Conservation (phyloP, 2,888 invertebrate genomes). For the Pseudolycoriella hygida region DNA sequence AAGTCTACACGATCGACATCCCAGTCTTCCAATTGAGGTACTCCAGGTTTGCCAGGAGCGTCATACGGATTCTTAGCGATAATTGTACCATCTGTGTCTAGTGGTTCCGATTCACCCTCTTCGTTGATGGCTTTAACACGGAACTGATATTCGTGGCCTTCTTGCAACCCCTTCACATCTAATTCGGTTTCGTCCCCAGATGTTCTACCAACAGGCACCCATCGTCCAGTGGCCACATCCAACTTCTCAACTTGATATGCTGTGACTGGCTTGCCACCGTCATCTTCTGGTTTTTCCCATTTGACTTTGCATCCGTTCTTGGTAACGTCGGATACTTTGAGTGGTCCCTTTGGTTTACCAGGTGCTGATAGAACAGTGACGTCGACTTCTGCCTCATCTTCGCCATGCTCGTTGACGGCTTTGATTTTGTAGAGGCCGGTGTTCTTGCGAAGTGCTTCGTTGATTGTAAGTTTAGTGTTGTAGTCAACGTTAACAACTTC, state of each 20-base stretch:
- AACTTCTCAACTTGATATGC: constrained; percentile 87
- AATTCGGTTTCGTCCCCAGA: constrained; percentile 64
- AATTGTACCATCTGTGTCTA: constrained; percentile 76
- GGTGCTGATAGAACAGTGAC: constrained; percentile 75
- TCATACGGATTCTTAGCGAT: constrained; percentile 94
- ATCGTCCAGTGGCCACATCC: constrained; percentile 78
- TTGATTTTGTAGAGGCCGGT: constrained; percentile 80
- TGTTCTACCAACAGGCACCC: constrained; percentile 84
- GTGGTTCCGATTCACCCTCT: constrained; percentile 85
- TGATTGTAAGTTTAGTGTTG: constrained; percentile 72
- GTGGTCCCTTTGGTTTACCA: constrained; percentile 71
- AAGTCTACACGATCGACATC: constrained; percentile 79
- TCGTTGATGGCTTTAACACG: constrained; percentile 86
- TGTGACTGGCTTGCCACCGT: constrained; percentile 85
- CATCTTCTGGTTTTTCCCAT: constrained; percentile 90
- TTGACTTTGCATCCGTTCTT: constrained; percentile 78
- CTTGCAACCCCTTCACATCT: constrained; percentile 76
- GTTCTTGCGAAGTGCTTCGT: constrained; percentile 61
- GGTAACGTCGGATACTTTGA: constrained; percentile 74
- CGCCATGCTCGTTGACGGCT: constrained; percentile 81
- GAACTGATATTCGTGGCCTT: constrained; percentile 87
- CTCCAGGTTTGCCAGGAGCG: constrained; percentile 70
- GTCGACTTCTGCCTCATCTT: constrained; percentile 86
- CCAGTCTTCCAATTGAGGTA: constrained; percentile 75
- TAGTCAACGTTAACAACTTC: constrained; percentile 76